Percentiles rank a stretch among this genome's conserved stretches.
These are phyloP conservation scores for Ennomos quercinarius DNA, from an alignment of 2,888 invertebrate species.

Conservation along the genomic window DNA sequence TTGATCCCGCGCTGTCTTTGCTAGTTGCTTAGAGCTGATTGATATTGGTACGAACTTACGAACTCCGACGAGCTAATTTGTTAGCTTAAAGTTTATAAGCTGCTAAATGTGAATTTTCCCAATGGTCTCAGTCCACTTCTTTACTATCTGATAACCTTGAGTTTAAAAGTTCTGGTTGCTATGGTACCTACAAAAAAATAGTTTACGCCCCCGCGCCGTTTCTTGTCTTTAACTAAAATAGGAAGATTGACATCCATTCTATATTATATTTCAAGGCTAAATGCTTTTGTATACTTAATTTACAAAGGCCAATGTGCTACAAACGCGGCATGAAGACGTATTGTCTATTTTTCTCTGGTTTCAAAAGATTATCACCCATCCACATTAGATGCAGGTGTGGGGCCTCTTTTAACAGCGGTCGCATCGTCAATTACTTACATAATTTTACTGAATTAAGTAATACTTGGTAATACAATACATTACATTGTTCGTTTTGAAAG, in stretches of 20 bases:
- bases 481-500: neutral
- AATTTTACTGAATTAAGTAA: neutral
- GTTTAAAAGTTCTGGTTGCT: no score
- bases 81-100: no score
- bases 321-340: slow-evolving; percentile 12
- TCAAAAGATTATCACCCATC: slow-evolving; percentile 3
- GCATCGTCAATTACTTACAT: slow-evolving; percentile 5
- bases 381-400: slow-evolving; percentile 8
- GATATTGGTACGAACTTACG: no score
- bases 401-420: neutral
- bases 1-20: no score
- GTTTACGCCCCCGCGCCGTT: no score
- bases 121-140: no score
- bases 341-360: slow-evolving; percentile 9
- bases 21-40: no score
- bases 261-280: slow-evolving; percentile 3
- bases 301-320: slow-evolving; percentile 16
- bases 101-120: no score
- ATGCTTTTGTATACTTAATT: slow-evolving; percentile 3
- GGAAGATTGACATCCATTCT: neutral
- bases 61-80: no score
- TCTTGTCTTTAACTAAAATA: neutral
- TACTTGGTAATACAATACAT: no score
- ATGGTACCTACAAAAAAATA: no score
- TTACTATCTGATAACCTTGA: no score